These are phyloP conservation scores for Cremastobaeus sp. DNA, from an alignment of 2,888 invertebrate species.

Conservation along the genomic window DNA sequence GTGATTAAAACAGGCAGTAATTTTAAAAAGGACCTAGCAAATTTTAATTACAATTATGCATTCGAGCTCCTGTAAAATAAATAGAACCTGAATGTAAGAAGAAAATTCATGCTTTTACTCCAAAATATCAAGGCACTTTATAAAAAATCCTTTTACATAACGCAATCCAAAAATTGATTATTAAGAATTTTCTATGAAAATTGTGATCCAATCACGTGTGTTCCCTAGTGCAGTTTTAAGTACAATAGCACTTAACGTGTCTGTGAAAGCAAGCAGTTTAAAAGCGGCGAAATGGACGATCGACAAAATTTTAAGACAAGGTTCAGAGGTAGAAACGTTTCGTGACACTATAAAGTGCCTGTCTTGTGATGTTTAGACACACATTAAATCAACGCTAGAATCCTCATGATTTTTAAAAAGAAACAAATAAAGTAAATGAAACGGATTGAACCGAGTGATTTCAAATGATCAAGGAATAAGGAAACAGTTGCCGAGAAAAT, in stretches of 20 bases:
- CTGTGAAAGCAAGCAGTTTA: conserved; percentile 56
- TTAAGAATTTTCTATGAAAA: conserved; percentile 67
- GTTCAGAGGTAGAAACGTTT: conserved; percentile 74
- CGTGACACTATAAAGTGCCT: conserved; percentile 78
- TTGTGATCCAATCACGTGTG: conserved; percentile 66
- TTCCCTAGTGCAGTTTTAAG: conserved; percentile 66
- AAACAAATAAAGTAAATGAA: conserved; percentile 44
- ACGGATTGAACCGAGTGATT: conserved; percentile 25
- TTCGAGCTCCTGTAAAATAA: too few species aligned
- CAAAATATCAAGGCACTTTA: conserved; percentile 63
- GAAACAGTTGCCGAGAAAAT: conserved; percentile 14
- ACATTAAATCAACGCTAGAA: conserved; percentile 71
- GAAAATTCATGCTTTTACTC: conserved; percentile 55
- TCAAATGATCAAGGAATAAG: conserved; percentile 13
- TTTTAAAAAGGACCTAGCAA: too few species aligned
- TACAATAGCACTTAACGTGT: conserved; percentile 67
- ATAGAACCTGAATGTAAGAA: conserved; percentile 3
- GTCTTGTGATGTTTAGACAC: conserved; percentile 76
- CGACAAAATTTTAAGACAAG: conserved; percentile 74
- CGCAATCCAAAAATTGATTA: conserved; percentile 57
- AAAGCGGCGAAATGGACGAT: conserved; percentile 65
- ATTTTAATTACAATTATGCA: too few species aligned
- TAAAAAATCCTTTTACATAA: conserved; percentile 52
- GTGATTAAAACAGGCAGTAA: too few species aligned
- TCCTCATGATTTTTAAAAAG: conserved; percentile 66